Base-by-base conservation (phyloP, 2,797 vertebrate species). In the Vireo griseus region DNA sequence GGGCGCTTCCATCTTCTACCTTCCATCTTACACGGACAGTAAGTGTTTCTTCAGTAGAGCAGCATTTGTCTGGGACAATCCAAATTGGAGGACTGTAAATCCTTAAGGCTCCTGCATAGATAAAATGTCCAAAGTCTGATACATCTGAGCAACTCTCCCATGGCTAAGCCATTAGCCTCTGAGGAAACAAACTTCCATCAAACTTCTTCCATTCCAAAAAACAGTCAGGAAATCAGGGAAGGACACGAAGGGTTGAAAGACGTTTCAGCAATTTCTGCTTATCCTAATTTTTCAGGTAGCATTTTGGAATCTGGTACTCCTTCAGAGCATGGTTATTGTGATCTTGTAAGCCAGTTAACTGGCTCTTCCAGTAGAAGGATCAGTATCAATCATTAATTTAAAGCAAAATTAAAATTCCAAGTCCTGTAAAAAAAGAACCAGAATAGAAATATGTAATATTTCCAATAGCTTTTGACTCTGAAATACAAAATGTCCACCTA, bases 91-190 rank as follows among this genome's bases (percentile, higher is more conserved):
- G 11, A 51, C 39, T 69, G 14, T n/a, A 92, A 83, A 14, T 45
- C 35, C 24, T 50, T 22, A 11, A 57, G 9, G 35, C n/a, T 79
- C 11, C 18, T 90, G n/a, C 12, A 26, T 26, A 57, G n/a, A 9
- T 73, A 11, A 0, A 0, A 1, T n/a, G 18, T 69, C 45, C 25
- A 22, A 47, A 73, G 20, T n/a, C 59, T 71, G 31, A 67, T 42
- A 31, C 1, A 35, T 51, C 28, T 79, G 55, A 54, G 9, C 8
- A 45, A 42, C 33, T 80, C 21, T 74, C n/a, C 39, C 26, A 14
- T 1, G 0, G 40, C 28, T n/a, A 51, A 89, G 12, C 14, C 4
- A 2, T 66, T 68, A 13, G 51, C 15, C 12, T 55, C 13, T 31
- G 25, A 57, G 47, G 19, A 91, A 75, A 25, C 29, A 68, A 2